These are phyloP conservation scores for Hydropotes inermis DNA, from an alignment of 2,113 vertebrate species.

Conservation along the genomic window DNA sequence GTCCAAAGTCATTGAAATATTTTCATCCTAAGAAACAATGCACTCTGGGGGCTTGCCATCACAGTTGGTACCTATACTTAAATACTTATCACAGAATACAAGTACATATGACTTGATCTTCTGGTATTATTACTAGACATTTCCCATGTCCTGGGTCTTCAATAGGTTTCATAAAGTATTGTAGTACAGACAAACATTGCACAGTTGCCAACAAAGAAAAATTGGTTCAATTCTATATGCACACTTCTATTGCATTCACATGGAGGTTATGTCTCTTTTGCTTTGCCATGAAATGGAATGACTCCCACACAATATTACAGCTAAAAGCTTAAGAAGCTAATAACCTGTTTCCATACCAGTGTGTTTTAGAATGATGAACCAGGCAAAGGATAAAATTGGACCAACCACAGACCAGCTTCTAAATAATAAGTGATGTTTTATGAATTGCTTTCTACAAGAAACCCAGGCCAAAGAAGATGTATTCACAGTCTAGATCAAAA, in stretches of 20 bases:
- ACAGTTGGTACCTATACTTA: neutral
- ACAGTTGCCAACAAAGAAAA: neutral
- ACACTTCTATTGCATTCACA: neutral
- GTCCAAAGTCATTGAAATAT: constrained; percentile 12
- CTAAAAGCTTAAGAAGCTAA: constrained; percentile 14
- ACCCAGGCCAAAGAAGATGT: neutral
- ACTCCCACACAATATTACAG: neutral
- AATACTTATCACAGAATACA: neutral
- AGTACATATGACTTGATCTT: neutral
- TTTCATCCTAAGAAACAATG: neutral
- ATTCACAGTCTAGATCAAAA: neutral
- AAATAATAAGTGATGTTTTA: neutral
- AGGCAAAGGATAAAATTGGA: neutral
- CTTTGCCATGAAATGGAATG: neutral
- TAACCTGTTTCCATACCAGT: neutral
- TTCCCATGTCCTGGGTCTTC: neutral
- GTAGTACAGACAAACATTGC: neutral
- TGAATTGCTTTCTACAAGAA: neutral
- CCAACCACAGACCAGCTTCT: neutral
- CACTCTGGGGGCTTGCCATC: neutral
- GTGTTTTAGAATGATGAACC: neutral
- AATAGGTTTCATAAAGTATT: neutral
- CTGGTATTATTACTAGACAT: neutral
- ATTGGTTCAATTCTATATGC: neutral
- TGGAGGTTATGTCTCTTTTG: neutral